Base-by-base conservation (phyloP, 2,113 vertebrate species). In the Perca schrenkii region DNA sequence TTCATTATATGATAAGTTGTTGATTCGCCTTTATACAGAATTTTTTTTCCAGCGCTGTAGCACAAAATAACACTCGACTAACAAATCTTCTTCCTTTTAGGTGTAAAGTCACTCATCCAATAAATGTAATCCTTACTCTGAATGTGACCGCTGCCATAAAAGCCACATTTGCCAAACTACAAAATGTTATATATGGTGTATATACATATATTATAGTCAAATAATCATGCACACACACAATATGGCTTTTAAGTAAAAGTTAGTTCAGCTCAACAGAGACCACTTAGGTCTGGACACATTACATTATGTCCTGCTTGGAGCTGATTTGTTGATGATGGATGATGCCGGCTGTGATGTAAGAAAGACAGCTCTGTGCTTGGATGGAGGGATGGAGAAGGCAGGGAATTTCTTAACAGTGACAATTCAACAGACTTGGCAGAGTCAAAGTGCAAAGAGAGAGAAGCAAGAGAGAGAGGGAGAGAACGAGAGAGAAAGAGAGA, bases 341-440 rank as follows among this genome's bases (percentile, higher is more conserved):
- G 46, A 61, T 25, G 36, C 21, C 54, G 13, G 56, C 50, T 61
- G 61, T 2, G 56, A 73, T 53, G 25, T 56, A 17, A 16, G 36
- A 77, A 36, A 54, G 66, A 21, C 4, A 11, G 5, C 60, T 79
- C 46, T 0, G 56, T 31, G 50, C 19, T 56, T 2, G 1, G 54
- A n/a, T n/a, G 34, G 71, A 52, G 16, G 14, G 75, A 58, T 15
- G 63, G 58, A 13, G 53, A 53, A 14, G 31, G 28, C 22, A 46
- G 36, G 25, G 28, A 6, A 10, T 74, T 14, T 34, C 34, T 34
- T 34, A 34, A 34, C 34, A 34, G 34, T 3, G 60, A 67, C 31
- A 57, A 49, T 28, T 56, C n/a, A 63, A 13, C 16, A 10, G 47
- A 65, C 53, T 53, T 21, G 14, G 53, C 25, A 73, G 68, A 80